phyloP scores from a whole-genome alignment of 2,113 vertebrate genomes.

The Rhagologus leucostigma region DNA sequence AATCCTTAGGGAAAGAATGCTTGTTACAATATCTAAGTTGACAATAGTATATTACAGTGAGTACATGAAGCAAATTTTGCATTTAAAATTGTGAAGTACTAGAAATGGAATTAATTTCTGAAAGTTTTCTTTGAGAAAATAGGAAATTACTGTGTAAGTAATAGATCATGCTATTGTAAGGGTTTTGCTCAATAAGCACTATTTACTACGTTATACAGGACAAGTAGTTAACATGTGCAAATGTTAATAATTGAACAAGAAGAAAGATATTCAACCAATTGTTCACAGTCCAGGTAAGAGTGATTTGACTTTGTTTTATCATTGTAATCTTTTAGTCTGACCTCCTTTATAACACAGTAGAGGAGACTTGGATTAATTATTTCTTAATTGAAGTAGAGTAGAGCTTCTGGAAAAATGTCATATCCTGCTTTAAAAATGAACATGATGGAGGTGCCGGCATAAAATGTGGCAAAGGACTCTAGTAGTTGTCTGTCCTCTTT shows the following conservation, averaged over 20 bases:
- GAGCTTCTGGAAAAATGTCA: neutral
- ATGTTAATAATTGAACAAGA: neutral
- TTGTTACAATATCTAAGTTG: neutral
- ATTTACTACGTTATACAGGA: neutral
- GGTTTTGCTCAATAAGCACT: neutral
- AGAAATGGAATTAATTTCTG: neutral
- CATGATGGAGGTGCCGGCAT: neutral
- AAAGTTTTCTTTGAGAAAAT: neutral
- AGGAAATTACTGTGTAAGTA: neutral
- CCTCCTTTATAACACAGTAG: neutral
- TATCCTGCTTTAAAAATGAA: neutral
- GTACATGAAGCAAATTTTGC: neutral
- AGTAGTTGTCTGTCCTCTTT: neutral
- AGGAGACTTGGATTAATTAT: neutral
- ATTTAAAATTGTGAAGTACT: neutral
- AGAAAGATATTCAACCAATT: neutral
- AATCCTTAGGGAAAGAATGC: neutral
- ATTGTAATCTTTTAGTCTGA: neutral
- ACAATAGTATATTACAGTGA: neutral
- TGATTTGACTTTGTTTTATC: neutral
- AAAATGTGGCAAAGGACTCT: neutral
- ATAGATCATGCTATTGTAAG: neutral
- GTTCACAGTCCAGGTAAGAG: neutral
- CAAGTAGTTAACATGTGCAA: neutral
- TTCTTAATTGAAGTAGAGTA: neutral